phyloP scores from a whole-genome alignment of 2,888 invertebrate species.

The Hypena proboscidalis region DNA sequence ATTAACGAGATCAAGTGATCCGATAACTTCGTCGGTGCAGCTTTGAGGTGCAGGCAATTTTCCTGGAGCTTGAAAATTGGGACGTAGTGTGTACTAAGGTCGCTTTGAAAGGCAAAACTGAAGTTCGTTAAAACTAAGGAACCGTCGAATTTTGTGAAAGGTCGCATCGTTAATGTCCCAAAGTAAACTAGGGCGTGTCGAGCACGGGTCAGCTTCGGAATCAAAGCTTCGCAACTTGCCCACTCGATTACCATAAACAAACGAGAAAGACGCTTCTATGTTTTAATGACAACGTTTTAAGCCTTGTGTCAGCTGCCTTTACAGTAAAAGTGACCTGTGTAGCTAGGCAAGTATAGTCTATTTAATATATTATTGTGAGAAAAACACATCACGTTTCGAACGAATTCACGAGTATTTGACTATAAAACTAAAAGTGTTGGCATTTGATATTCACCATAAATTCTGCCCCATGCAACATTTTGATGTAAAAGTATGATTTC shows the following conservation, averaged over 20 bases:
- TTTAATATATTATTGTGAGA: no score
- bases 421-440: no score
- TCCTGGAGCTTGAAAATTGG: constrained; percentile 47
- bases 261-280: constrained; percentile 74
- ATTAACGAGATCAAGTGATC: constrained; percentile 54
- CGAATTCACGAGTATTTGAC: no score
- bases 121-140: constrained; percentile 62
- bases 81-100: constrained; percentile 46
- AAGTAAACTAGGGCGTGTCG: constrained; percentile 72
- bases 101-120: constrained; percentile 60
- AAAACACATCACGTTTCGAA: no score
- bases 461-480: no score
- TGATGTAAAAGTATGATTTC: no score
- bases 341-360: no score
- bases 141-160: constrained; percentile 69
- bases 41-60: constrained; percentile 49
- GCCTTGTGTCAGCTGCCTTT: constrained; percentile 52
- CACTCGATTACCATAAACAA: constrained; percentile 82
- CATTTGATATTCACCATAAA: no score
- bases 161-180: constrained; percentile 63
- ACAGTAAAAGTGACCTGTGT: constrained; percentile 45
- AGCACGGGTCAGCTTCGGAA: constrained; percentile 62
- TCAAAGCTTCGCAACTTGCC: constrained; percentile 79
- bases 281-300: constrained; percentile 78
- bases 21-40: constrained; percentile 51